A percentile compares a stretch with the other conserved stretches of the same genome.
phyloP scores from a whole-genome alignment of 1,140 invertebrate genomes.

The Pantala flavescens region DNA sequence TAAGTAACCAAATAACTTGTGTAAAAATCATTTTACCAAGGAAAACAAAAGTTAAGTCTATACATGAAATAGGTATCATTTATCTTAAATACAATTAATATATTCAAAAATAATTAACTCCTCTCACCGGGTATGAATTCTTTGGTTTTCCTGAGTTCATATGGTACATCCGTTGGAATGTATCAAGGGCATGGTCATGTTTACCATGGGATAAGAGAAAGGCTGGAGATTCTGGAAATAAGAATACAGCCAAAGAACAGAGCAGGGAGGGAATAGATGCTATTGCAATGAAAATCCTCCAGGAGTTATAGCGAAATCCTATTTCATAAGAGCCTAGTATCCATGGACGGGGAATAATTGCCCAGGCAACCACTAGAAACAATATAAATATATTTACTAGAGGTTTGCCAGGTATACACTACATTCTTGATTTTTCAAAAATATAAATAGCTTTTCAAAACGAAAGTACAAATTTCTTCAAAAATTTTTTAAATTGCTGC shows the following conservation, averaged over 20 bases:
- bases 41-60: too few species aligned
- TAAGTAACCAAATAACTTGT: too few species aligned
- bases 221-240: conserved; percentile 85
- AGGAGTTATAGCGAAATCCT: conserved; percentile 72
- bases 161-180: conserved; percentile 67
- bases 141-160: conserved; percentile 63
- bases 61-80: too few species aligned
- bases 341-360: conserved; percentile 54
- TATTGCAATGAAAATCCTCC: conserved; percentile 80
- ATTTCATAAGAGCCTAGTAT: conserved; percentile 24
- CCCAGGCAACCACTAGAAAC: conserved; percentile 54
- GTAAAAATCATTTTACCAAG: too few species aligned
- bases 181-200: conserved; percentile 64
- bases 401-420: too few species aligned
- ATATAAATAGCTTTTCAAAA: too few species aligned
- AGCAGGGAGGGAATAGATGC: conserved; percentile 77
- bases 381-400: conserved; percentile 18
- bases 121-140: conserved; percentile 55
- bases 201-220: conserved; percentile 67
- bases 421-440: too few species aligned
- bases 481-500: too few species aligned
- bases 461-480: too few species aligned
- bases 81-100: too few species aligned
- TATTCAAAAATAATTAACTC: not conserved
- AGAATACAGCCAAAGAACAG: conserved; percentile 60